phyloP scores from a whole-genome alignment of 2,888 invertebrate species.

The Dicycla oo region DNA sequence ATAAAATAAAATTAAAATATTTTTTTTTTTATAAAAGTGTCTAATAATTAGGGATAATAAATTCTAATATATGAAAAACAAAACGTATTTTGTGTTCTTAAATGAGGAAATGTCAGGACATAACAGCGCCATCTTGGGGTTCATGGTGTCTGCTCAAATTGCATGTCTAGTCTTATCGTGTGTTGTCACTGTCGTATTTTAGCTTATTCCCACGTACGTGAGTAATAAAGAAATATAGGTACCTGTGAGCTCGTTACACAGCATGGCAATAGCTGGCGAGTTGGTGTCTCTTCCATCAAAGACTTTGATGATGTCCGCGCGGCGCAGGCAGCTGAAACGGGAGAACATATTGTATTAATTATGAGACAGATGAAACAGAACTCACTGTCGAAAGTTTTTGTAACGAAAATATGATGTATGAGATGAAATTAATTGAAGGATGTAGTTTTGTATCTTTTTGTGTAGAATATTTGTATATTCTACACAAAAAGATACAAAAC shows the following conservation, averaged over 20 bases:
- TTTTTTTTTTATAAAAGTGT: no score
- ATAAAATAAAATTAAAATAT: no score
- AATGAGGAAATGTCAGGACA: no score
- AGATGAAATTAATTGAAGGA: background rate
- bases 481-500: no score
- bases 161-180: background rate
- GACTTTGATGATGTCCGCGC: conserved; percentile 96
- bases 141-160: background rate
- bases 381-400: background rate
- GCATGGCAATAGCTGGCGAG: conserved; percentile 94
- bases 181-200: background rate
- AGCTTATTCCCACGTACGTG: background rate
- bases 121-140: no score
- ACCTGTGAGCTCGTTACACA: conserved; percentile 94
- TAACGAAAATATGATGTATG: background rate
- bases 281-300: conserved; percentile 94
- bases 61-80: no score
- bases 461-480: no score
- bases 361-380: background rate
- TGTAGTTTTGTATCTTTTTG: no score
- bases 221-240: conserved; percentile 17
- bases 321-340: conserved; percentile 93
- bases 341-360: conserved; percentile 36
- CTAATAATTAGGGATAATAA: no score
- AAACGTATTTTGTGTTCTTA: no score